phyloP scores from a whole-genome alignment of 2,888 invertebrate genomes.

The Lasioglossum oenotherae region DNA sequence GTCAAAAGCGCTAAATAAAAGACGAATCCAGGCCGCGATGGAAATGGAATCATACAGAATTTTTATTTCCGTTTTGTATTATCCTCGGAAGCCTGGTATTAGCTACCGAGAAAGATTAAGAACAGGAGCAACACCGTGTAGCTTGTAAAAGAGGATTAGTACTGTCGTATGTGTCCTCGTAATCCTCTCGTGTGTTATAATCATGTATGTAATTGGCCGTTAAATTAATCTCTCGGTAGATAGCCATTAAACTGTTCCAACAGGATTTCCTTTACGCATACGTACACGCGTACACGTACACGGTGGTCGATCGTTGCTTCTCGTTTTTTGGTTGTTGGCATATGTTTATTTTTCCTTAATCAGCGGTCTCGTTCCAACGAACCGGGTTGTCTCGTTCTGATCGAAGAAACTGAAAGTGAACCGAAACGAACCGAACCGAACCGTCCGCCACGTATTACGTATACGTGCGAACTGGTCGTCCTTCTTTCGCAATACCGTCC shows the following conservation, averaged over 20 bases:
- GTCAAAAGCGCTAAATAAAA: too few relatives aligned
- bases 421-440: neutral
- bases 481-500: slow-evolving; percentile 54
- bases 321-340: neutral
- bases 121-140: neutral
- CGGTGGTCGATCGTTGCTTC: slow-evolving; percentile 19
- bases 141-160: neutral
- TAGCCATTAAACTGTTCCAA: neutral
- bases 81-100: neutral
- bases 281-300: neutral
- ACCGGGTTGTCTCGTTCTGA: neutral
- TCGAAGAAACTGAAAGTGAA: slow-evolving; percentile 61
- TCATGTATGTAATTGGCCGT: too few relatives aligned
- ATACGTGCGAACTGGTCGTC: slow-evolving; percentile 55
- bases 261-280: neutral
- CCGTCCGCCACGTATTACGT: slow-evolving; percentile 15
- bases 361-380: neutral
- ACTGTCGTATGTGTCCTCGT: neutral
- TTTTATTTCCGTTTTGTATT: neutral
- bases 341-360: neutral
- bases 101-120: neutral
- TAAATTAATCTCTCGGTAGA: neutral
- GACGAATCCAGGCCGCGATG: too few relatives aligned
- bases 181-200: too few relatives aligned
- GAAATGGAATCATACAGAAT: neutral